Base-by-base conservation (phyloP, 1,140 invertebrate species). In the Homarus americanus region DNA sequence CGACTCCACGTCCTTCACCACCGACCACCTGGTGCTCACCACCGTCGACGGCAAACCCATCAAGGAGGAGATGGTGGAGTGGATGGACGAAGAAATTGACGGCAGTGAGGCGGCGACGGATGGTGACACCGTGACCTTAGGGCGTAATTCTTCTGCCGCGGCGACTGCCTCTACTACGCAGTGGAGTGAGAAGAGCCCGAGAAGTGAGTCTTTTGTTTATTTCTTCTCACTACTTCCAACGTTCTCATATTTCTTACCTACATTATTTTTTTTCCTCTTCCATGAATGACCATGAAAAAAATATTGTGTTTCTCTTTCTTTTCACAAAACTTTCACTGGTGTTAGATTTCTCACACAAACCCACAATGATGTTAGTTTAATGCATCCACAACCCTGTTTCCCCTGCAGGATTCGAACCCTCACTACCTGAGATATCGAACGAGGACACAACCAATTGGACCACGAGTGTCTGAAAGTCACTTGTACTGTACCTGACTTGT, bases 11-110 rank as follows among this genome's bases (percentile, higher is more conserved):
- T 7, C 2, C 63, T 66, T 32, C n/a, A 32, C 15, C 63, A 1
- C 24, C 3, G 63, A 66, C 12, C 49, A 82, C 7, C 79, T 63
- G 0, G 17, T 82, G 1, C 10, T 63, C 9, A 36, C 58, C 15
- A 82, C 79, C 0, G 9, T 63, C 9, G 49, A 82, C 32, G 79
- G 79, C 32, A 53, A 12, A 28, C 49, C 28, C 32, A 82, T 82
- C 34, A 82, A 82, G 12, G 28, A 82, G 24, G 79, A 82, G 38
- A 12, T 82, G 28, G 28, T 82, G 32, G 79, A 82, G 24, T 82
- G 79, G 79, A 32, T n/a, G 36, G 79, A 82, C 24, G 79, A 82
- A 20, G 79, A 82, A 34, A 10, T 63, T 24, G 79, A 82, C 20
- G 40, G 0, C 12, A 32, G 24, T 32, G 63, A 66, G 2, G 20